These are phyloP conservation scores for Nannobrachium achirus DNA, from an alignment of 2,113 vertebrate genomes.

Conservation along the genomic window DNA sequence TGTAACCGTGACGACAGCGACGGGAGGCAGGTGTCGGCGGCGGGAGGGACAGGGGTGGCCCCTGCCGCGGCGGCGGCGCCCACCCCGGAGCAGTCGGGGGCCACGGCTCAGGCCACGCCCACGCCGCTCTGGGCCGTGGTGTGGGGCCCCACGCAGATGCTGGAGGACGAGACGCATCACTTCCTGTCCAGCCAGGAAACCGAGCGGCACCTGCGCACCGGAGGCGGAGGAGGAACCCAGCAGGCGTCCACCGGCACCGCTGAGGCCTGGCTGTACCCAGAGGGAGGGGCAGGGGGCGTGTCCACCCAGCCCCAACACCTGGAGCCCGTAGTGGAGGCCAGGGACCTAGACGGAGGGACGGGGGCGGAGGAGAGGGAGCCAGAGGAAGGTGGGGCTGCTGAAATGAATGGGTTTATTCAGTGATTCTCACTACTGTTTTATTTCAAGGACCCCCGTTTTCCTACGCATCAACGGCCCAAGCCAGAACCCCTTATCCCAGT, in stretches of 20 bases:
- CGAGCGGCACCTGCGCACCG: constrained; percentile 50
- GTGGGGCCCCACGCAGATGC: constrained; percentile 81
- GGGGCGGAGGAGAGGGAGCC: constrained; percentile 68
- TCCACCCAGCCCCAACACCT: constrained; percentile 56
- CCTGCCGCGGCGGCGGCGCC: constrained; percentile 72
- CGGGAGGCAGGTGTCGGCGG: too few species aligned
- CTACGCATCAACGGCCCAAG: too few species aligned
- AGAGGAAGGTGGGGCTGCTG: constrained; percentile 73
- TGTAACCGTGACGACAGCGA: constrained; percentile 71
- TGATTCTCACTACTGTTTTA: too few species aligned
- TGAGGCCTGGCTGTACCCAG: constrained; percentile 62
- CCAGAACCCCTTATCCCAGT: too few species aligned
- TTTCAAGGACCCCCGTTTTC: too few species aligned
- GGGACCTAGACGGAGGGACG: constrained; percentile 55
- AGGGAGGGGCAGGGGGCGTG: constrained; percentile 30
- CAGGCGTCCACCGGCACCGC: constrained; percentile 44
- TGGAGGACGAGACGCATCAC: constrained; percentile 82
- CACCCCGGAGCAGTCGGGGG: constrained; percentile 72
- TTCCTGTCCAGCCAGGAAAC: constrained; percentile 76
- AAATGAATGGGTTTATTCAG: too few species aligned
- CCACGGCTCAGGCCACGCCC: constrained; percentile 79
- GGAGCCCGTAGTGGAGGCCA: constrained; percentile 58
- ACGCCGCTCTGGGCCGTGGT: constrained; percentile 82
- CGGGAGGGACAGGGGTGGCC: constrained; percentile 69
- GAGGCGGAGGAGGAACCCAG: constrained; percentile 25